Percentiles rank a stretch among this genome's conserved stretches.
These are phyloP conservation scores for Microcebus jonahi DNA, from an alignment of 2,113 vertebrate genomes.

Conservation along the genomic window DNA sequence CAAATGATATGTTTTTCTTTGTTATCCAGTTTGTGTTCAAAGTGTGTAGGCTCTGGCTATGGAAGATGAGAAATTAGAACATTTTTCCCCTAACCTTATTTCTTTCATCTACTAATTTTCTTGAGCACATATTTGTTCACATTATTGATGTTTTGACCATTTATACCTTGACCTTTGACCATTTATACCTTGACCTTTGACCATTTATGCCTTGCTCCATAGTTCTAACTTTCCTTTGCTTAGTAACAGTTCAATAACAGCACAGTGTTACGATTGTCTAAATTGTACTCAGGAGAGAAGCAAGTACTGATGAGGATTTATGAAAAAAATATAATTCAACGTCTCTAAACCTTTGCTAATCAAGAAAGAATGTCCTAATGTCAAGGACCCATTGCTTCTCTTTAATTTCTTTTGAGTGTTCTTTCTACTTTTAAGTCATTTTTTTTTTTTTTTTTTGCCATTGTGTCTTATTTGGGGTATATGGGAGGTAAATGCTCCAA, in stretches of 20 bases:
- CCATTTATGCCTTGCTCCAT: not conserved
- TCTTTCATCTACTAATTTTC: not conserved
- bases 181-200: not conserved
- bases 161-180: no score
- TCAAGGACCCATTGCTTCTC: not conserved
- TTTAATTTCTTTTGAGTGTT: constrained; percentile 2
- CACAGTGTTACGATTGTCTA: not conserved
- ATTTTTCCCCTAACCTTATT: not conserved
- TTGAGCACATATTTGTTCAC: not conserved
- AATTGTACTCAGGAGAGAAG: not conserved
- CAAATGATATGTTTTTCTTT: not conserved
- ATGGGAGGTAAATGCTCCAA: not conserved
- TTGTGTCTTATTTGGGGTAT: not conserved
- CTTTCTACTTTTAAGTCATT: not conserved
- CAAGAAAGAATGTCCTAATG: not conserved
- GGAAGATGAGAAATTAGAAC: not conserved
- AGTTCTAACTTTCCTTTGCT: not conserved
- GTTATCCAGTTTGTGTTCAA: not conserved
- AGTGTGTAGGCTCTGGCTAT: not conserved
- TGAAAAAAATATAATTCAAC: not conserved
- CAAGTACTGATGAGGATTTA: not conserved
- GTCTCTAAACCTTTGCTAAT: not conserved
- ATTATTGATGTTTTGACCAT: not conserved
- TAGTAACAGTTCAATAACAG: not conserved
- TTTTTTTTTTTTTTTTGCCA: not conserved